Percentiles rank a stretch among this genome's conserved stretches.
Conservation (phyloP, 2,113 vertebrate genomes). For the Ctenodactylus gundi region DNA sequence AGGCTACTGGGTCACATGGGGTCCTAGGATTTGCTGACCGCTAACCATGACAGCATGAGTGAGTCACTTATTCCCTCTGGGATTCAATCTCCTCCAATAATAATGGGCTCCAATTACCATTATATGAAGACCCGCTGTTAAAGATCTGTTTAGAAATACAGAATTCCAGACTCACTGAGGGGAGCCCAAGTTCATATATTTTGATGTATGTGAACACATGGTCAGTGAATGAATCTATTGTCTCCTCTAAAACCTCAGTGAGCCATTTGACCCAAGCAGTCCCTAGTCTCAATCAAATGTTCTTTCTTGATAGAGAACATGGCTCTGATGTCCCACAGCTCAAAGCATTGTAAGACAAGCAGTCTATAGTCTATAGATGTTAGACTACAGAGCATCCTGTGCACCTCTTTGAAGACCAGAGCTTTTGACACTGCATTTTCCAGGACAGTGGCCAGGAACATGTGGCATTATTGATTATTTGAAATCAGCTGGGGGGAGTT, state of each 20-base stretch:
- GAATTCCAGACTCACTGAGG: background rate
- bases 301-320: background rate
- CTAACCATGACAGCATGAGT: background rate
- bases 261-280: background rate
- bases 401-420: background rate
- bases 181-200: background rate
- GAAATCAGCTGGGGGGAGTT: background rate
- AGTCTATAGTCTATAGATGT: too few species aligned
- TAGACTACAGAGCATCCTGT: too few species aligned
- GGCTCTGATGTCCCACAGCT: background rate
- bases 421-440: fast-evolving
- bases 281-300: background rate
- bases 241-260: background rate
- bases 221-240: background rate
- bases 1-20: background rate
- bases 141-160: background rate
- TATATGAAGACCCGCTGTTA: background rate
- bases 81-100: background rate
- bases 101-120: background rate
- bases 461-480: background rate
- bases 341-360: background rate
- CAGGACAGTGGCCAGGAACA: fast-evolving
- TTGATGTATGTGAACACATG: background rate
- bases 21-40: background rate
- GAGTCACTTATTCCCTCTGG: background rate